phyloP scores from a whole-genome alignment of 1,140 invertebrate genomes.

The Magallana angulata region DNA sequence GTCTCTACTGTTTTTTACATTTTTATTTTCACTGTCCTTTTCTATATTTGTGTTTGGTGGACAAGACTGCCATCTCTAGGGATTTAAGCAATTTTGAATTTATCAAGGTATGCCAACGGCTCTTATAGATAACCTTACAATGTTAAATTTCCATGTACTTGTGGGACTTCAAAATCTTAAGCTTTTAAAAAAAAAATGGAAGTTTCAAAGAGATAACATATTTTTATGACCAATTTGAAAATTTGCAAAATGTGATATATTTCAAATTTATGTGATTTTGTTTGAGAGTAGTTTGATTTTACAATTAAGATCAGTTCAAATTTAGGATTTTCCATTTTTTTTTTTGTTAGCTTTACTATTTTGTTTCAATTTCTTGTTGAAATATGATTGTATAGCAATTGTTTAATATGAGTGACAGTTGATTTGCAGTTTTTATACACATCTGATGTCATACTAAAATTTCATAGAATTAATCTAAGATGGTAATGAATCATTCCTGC shows the following conservation, averaged over 20 bases:
- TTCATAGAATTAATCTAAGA: too few relatives aligned
- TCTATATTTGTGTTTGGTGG: slow-evolving; percentile 3
- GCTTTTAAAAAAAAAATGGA: not conserved
- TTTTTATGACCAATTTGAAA: not conserved
- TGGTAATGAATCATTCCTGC: too few relatives aligned
- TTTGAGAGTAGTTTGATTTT: not conserved
- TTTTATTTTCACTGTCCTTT: not conserved
- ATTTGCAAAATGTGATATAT: not conserved
- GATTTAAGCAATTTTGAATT: not conserved
- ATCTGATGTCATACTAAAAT: too few relatives aligned
- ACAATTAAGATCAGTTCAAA: not conserved
- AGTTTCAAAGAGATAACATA: not conserved
- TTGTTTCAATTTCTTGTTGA: not conserved
- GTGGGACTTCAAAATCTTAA: not conserved
- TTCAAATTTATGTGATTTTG: not conserved
- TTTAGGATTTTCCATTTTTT: too few relatives aligned
- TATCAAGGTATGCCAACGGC: not conserved
- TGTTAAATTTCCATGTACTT: not conserved
- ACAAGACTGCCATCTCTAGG: not conserved
- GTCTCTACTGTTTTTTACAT: not conserved
- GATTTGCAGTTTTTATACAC: not conserved
- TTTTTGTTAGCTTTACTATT: not conserved
- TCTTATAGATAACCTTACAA: not conserved
- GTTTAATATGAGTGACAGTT: not conserved
- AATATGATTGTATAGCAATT: not conserved